Evolutionary conservation across 2,888 invertebrate species (phyloP), one percentile per base, ranked within the genome.

Genomic region (Rhamnusium bicolor): DNA sequence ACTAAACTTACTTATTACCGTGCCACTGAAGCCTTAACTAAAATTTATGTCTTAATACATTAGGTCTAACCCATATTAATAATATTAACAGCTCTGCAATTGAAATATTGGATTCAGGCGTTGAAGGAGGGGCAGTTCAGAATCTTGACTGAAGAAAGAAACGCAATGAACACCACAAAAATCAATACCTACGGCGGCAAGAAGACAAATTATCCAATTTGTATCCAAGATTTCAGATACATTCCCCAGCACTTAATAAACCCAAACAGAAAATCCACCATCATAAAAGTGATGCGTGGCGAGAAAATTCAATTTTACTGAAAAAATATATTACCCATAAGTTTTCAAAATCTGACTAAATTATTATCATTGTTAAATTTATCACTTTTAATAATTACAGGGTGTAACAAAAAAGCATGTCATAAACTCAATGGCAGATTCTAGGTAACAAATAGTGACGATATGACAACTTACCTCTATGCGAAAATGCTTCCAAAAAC

Each of bases 201-300:
- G 79, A 82, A 82, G 85, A 85, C 83, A 85, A 85, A 86, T 85
- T 83, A 83, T 83, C 83, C 85, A 85, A 86, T 85, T 85, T 85
- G 84, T 84, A 84, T 83, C 79, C 82, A 73, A 79, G 82, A 82
- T 83, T 80, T 83, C 81, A 80, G 81, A 84, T 83, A 84, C 81
- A 83, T 85, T 83, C 83, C 77, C 71, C 77, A 79, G 81, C 83
- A 83, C 83, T 85, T 84, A 84, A 85, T 85, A 84, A 84, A 84
- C 80, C 80, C 69, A 66, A 73, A 62, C 69, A 73, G 54, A 77
- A 74, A 69, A 75, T 75, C 69, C 69, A 61, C 46, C 61, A 56
- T 60, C 75, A 69, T 72, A 75, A 75, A 77, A 73, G 69, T 75
- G 77, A 74, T 71, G 74, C 76, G 74, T 77, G 75, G 79, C 73